Percentiles rank a stretch among this genome's conserved stretches.
These are phyloP conservation scores for Danio jaintianensis DNA, from an alignment of 2,797 vertebrate genomes.

Conservation along the genomic window DNA sequence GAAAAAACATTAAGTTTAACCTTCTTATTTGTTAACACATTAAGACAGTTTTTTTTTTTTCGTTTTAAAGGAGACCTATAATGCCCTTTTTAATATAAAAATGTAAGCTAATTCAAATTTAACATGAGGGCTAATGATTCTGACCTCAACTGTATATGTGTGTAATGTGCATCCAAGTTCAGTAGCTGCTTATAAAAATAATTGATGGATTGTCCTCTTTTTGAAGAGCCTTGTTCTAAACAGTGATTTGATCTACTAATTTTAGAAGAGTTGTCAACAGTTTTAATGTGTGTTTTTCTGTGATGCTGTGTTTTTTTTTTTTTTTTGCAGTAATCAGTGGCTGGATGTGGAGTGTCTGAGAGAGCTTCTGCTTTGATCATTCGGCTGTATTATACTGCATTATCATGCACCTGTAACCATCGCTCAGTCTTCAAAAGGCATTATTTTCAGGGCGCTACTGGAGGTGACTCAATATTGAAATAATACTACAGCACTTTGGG, in stretches of 20 bases:
- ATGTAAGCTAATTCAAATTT: no score
- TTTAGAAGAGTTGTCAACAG: slow-evolving; percentile 2
- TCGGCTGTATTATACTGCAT: slow-evolving; percentile 33
- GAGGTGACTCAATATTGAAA: slow-evolving; percentile 42
- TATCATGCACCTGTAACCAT: slow-evolving; percentile 45
- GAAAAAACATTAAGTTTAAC: no score
- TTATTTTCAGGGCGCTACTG: slow-evolving; percentile 1
- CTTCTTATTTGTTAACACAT: no score
- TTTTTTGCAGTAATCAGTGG: slow-evolving; percentile 21
- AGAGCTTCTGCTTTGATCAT: slow-evolving; percentile 48
- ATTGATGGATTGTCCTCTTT: background rate
- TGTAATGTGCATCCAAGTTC: background rate
- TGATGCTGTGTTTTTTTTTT: slow-evolving; percentile 12
- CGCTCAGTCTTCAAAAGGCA: slow-evolving; percentile 28
- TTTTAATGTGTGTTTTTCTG: slow-evolving; percentile 23
- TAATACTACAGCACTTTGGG: slow-evolving; percentile 29
- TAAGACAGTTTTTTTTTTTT: no score
- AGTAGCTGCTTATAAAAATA: background rate
- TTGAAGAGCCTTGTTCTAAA: slow-evolving; percentile 11
- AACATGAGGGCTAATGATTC: background rate
- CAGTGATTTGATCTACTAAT: background rate
- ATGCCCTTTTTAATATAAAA: no score
- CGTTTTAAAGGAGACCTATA: no score
- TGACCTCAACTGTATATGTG: background rate
- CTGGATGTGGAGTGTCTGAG: slow-evolving; percentile 26